These are phyloP conservation scores for Hypomecis punctinalis DNA, from an alignment of 2,888 invertebrate genomes.

Conservation along the genomic window DNA sequence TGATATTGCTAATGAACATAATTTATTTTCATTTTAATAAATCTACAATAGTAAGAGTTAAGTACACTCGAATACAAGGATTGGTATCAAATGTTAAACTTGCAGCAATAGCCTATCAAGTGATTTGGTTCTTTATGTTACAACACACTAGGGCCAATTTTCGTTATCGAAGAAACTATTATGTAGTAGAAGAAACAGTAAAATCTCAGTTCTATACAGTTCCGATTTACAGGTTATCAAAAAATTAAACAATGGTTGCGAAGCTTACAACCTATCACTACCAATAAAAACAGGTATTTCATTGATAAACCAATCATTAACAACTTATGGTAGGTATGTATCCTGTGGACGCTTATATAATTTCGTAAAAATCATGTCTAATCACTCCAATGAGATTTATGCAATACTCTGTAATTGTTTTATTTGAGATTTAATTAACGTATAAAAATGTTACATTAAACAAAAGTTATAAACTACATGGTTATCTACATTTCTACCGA, in stretches of 20 bases:
- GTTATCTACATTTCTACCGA: conserved; percentile 83
- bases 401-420: background rate
- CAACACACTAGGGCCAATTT: conserved; percentile 69
- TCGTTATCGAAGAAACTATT: conserved; percentile 50
- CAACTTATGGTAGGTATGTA: background rate
- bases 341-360: conserved; percentile 3
- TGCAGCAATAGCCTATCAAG: conserved; percentile 77
- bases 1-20: conserved; percentile 79
- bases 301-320: conserved; percentile 13
- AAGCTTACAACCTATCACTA: conserved; percentile 20
- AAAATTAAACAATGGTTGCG: conserved; percentile 20
- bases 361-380: conserved; percentile 13
- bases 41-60: conserved; percentile 82
- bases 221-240: conserved; percentile 31
- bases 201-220: conserved; percentile 29
- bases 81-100: conserved; percentile 84
- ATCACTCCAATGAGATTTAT: too few relatives aligned
- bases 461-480: conserved; percentile 58
- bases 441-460: conserved; percentile 29
- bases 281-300: conserved; percentile 9
- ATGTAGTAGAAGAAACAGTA: conserved; percentile 20
- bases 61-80: conserved; percentile 84
- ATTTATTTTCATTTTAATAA: conserved; percentile 82
- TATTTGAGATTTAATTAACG: conserved; percentile 10
- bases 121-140: conserved; percentile 80